Base-by-base conservation (phyloP, 1,140 invertebrate genomes). In the Danaus melanippus region DNA sequence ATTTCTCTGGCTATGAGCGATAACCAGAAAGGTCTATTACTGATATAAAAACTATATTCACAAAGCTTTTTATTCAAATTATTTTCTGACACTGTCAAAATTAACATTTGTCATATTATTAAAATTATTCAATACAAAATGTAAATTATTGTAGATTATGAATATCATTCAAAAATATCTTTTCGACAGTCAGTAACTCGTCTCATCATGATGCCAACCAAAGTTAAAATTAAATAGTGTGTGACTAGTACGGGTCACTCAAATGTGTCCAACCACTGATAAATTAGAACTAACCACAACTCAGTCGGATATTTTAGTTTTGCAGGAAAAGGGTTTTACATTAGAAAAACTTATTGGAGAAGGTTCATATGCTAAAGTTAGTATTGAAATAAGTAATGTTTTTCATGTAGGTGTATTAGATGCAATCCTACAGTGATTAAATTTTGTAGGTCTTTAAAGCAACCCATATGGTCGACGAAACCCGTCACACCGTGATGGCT, bases 371-470 rank as follows among this genome's bases (percentile, higher is more conserved):
- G 82, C 80, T 52, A 86, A 84, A 73, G 82, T 86, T 71, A 67
- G 49, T 50, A 10, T 32, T 42, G 10, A 46, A 9, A 52, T 60
- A 46, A 9, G 52, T 60, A 10, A 12, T 15, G 8, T 17, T 32
- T 32, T 2, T 32, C 21, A 32, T 32, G 21, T 32, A 32, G 21
- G 21, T 32, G 21, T 32, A 7, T 32, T 32, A 5, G 21, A 7
- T 51, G 42, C 40, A 42, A 40, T 50, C 9, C 40, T 53, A 32
- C 39, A 46, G 12, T 46, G 2, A 17, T 8, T n/a, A 50, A 10
- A 21, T 44, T 59, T 77, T 71, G 6, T 60, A 91, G 89, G 90
- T 92, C 9, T 92, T 88, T 69, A 82, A 90, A 66, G 83, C 91
- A 3, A 89, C 90, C 41, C 91, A 89, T 52, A 87, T 85, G 63